phyloP scores from a whole-genome alignment of 1,140 invertebrate genomes.

The Limonius californicus region DNA sequence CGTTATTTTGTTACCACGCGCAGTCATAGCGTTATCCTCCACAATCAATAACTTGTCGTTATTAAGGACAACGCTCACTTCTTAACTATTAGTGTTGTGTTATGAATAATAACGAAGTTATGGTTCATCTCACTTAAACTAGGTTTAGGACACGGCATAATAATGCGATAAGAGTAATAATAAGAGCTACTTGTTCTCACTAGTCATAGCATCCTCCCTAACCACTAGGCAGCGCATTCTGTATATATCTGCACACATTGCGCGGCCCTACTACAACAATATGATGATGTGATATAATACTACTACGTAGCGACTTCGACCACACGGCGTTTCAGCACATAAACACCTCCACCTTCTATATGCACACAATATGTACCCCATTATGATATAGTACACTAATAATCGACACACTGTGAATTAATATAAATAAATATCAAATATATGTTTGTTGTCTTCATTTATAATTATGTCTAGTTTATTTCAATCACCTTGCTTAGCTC shows the following conservation, averaged over 20 bases:
- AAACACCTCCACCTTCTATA: constrained; percentile 26
- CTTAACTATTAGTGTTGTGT: constrained; percentile 33
- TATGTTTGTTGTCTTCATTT: constrained; percentile 23
- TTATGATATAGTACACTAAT: constrained; percentile 36
- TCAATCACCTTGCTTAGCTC: too few relatives aligned
- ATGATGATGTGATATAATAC: constrained; percentile 39
- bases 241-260: constrained; percentile 7
- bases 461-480: too few relatives aligned
- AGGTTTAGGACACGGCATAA: constrained; percentile 23
- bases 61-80: constrained; percentile 28
- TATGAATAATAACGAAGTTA: constrained; percentile 28
- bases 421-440: constrained; percentile 41
- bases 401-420: constrained; percentile 41
- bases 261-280: constrained; percentile 29
- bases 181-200: constrained; percentile 30
- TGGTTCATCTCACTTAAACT: constrained; percentile 30
- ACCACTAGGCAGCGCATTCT: constrained; percentile 17
- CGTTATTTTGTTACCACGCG: constrained; percentile 31
- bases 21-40: constrained; percentile 26
- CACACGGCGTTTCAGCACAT: constrained; percentile 27
- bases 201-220: constrained; percentile 26
- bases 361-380: constrained; percentile 30
- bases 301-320: constrained; percentile 29
- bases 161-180: constrained; percentile 22
- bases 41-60: constrained; percentile 24